Conservation (phyloP, 2,113 vertebrate species). For the Atractosteus spatula region DNA sequence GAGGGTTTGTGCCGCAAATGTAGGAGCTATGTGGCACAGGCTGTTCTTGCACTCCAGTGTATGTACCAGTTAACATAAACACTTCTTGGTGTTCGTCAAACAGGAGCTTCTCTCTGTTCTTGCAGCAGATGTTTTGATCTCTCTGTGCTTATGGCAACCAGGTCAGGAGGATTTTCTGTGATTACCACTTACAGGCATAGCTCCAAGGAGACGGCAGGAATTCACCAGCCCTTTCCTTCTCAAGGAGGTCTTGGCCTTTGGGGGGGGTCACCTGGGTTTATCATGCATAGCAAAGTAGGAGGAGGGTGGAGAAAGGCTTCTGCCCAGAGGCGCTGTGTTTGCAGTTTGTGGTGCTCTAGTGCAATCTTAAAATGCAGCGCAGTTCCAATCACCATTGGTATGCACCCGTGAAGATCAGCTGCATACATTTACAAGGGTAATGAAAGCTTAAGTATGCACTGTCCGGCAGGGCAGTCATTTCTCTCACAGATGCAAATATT, state of each 20-base stretch:
- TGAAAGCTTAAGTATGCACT: neutral
- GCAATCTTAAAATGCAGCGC: neutral
- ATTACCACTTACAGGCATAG: neutral
- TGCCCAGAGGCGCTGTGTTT: neutral
- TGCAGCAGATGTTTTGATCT: no score
- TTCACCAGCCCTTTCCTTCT: neutral
- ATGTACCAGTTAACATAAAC: no score
- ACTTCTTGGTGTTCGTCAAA: no score
- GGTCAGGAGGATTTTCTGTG: neutral
- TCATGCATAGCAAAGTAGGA: neutral
- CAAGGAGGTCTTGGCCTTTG: no score
- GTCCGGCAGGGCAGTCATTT: neutral
- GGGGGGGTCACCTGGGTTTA: conserved; percentile 3
- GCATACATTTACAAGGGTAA: neutral
- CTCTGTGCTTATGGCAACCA: neutral
- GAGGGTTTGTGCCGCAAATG: no score
- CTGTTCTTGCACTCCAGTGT: no score
- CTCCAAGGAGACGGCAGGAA: neutral
- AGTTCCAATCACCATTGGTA: neutral
- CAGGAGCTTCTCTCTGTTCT: no score
- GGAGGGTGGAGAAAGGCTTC: neutral
- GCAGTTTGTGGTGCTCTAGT: neutral
- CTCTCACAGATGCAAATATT: neutral
- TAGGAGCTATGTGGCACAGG: no score
- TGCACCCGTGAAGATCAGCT: neutral